These are phyloP conservation scores for Psilopogon haemacephalus DNA, from an alignment of 2,113 vertebrate species.

Conservation along the genomic window DNA sequence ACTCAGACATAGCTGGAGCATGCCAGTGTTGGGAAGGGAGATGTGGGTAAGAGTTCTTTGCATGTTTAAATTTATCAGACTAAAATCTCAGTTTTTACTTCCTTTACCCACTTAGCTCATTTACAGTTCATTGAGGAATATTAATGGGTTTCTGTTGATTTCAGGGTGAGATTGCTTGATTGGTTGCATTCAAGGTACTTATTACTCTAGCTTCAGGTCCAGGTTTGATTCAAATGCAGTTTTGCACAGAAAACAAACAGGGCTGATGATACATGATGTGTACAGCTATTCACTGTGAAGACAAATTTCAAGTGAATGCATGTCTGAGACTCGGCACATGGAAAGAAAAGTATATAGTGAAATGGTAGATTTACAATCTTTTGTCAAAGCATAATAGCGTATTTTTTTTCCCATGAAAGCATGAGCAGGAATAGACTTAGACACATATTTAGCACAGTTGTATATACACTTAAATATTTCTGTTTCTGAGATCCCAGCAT, in stretches of 20 bases:
- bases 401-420: neutral
- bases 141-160: neutral
- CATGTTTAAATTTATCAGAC: neutral
- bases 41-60: neutral
- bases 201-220: neutral
- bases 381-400: neutral
- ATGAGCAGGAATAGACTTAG: neutral
- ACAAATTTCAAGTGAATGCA: neutral
- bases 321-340: neutral
- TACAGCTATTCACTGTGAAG: neutral
- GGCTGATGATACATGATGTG: neutral
- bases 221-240: conserved; percentile 18
- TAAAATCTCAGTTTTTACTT: neutral
- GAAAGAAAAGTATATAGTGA: neutral
- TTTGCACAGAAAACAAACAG: neutral
- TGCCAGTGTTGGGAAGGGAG: neutral
- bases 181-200: conserved; percentile 20
- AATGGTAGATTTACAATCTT: neutral
- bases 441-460: neutral
- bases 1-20: neutral
- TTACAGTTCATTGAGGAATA: neutral
- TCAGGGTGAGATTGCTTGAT: neutral
- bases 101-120: neutral
- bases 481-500: neutral
- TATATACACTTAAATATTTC: neutral